phyloP scores from a whole-genome alignment of 2,888 invertebrate genomes.

The Ferdinandea cuprea region DNA sequence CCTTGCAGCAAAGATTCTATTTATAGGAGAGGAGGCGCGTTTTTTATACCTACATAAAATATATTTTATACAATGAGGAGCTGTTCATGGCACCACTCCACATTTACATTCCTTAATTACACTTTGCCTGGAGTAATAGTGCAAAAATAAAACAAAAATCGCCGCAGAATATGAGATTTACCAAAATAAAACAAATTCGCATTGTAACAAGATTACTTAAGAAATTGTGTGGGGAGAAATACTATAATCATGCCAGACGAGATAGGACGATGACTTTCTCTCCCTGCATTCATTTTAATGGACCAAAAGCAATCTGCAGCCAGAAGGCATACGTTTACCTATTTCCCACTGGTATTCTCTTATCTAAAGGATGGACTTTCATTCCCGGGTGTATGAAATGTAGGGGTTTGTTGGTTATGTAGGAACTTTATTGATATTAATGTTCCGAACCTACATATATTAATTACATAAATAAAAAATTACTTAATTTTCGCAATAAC shows the following conservation, averaged over 20 bases:
- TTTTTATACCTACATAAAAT: background rate
- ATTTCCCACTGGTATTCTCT: conserved; percentile 17
- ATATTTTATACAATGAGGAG: conserved; percentile 7
- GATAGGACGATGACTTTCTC: conserved; percentile 37
- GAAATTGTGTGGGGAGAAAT: background rate
- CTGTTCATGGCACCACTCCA: conserved; percentile 25
- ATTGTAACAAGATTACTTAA: conserved; percentile 55
- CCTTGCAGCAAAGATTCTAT: conserved; percentile 14
- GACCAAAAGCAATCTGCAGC: conserved; percentile 35
- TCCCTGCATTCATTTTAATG: conserved; percentile 41
- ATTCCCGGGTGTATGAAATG: conserved; percentile 18
- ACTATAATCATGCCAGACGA: background rate
- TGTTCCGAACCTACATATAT: no score
- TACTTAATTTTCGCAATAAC: no score
- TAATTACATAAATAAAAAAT: no score
- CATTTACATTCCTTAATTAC: conserved; percentile 67
- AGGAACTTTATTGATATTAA: no score
- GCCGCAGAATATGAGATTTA: conserved; percentile 51
- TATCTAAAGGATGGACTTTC: background rate
- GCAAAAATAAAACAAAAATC: conserved; percentile 13
- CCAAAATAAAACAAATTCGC: conserved; percentile 68
- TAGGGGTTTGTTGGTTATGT: conserved; percentile 34
- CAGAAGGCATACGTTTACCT: background rate
- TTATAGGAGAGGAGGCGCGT: background rate
- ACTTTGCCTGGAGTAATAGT: conserved; percentile 61